Conservation (phyloP, 2,888 invertebrate species). For the Mactromeris polynyma region DNA sequence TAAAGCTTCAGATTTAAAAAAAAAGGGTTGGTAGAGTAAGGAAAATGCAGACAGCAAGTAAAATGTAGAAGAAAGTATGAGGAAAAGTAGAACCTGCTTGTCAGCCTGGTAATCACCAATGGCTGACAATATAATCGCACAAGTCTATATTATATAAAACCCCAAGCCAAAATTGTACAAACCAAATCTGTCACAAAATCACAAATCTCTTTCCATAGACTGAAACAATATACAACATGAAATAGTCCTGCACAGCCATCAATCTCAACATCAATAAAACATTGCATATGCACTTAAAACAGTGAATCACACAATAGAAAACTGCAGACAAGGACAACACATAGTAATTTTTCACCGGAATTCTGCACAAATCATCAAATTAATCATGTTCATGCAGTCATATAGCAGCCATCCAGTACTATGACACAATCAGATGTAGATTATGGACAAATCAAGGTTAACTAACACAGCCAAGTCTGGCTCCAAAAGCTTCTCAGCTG, state of each 20-base stretch:
- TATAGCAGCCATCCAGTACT: background rate
- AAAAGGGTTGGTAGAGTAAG: no score
- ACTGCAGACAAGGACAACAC: background rate
- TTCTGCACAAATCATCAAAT: background rate
- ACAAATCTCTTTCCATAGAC: background rate
- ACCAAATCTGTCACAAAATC: background rate
- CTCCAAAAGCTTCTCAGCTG: background rate
- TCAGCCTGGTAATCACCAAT: no score
- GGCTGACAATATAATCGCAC: no score
- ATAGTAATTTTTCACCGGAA: background rate
- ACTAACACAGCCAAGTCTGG: slow-evolving; percentile 15
- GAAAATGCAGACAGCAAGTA: no score
- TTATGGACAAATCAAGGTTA: slow-evolving; percentile 2
- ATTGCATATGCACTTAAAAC: background rate
- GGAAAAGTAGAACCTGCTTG: no score
- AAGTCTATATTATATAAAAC: no score
- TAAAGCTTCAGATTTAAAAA: no score
- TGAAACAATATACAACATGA: background rate
- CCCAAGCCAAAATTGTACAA: no score
- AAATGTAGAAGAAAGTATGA: no score
- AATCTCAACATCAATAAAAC: background rate
- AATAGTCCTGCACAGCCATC: background rate
- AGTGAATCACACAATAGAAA: background rate
- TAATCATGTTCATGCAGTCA: background rate
- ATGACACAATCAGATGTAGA: background rate